Evolutionary conservation across 2,888 invertebrate species (phyloP), one percentile per base, ranked within the genome.

Genomic region (Netelia inedita): DNA sequence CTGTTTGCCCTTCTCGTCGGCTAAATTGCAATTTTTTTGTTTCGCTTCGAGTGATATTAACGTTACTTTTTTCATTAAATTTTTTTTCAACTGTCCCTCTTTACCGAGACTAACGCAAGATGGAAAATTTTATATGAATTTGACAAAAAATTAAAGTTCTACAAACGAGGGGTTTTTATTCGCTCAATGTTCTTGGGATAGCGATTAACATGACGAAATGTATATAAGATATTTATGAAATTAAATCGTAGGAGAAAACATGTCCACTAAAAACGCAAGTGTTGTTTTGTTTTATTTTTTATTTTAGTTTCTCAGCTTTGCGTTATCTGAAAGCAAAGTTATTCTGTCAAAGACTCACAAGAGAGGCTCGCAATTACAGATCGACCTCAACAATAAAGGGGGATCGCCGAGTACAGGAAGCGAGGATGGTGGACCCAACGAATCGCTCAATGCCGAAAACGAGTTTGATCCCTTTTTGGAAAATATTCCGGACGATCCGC

Each of bases 321-420:
- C 50, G 23, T 46, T 68, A 35, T 35, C 35, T 35, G 35, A 35
- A 35, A 35, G 35, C 57, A 55, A 73, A 55, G 79, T 41, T 79
- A 46, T 35, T 28, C 21, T 66, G 57, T 63, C 72, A 16, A 73
- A 72, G 65, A 72, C 65, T 66, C 79, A 72, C 61, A 73, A 79
- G 79, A 65, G 79, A 55, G 66, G 72, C 73, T 79, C 80, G 63
- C 74, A 63, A 71, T 84, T 89, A 80, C 83, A 93, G 93, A 89
- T 92, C 85, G 93, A 93, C 74, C 90, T 90, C 79, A 93, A 90
- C 46, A 93, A 89, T 75, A 93, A 93, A 88, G 92, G 91, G 72
- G 97, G 97, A 87, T 97, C 97, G 83, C 97, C 98, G 65, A 97
- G 97, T 88, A 97, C 97, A 81, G 97, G 97, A 91, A 98, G 97